Evolutionary conservation across 1,140 invertebrate species (phyloP), one percentile per base, ranked within the genome.

Genomic region (Dendrolimus punctatus): DNA sequence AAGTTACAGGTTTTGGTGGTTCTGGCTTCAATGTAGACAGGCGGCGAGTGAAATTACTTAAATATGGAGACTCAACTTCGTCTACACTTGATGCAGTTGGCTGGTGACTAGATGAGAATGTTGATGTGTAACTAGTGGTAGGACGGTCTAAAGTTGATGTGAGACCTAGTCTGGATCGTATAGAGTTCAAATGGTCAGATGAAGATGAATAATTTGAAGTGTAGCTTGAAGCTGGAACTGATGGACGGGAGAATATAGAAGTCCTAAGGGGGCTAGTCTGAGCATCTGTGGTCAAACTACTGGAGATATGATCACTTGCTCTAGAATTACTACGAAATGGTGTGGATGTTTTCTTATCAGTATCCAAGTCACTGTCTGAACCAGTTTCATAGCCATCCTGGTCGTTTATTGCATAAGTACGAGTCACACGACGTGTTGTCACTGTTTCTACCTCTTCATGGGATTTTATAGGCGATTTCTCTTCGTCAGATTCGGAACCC

Each of bases 31-130:
- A 71, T 6, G 89, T 70, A 41, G 91, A 91, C 37, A 93, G 72
- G 55, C 89, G 87, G 46, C 89, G 77, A 4, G 91, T 91, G 57
- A 92, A 93, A 63, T 90, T 91, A 58, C 90, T 92, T 62, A 92
- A 77, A 70, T 90, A 93, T 43, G 92, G 92, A 58, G 90, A 91
- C 69, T 92, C 90, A 46, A 83, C 80, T 63, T 87, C 85, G 65
- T 87, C 82, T 23, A 72, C 63, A 41, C 71, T 66, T 37, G 76
- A 80, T 23, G 76, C 76, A 7, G 74, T 69, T 5, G 80, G 74
- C 49, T 78, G 80, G 52, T 79, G 84, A 60, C 66, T 80, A n/a
- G 75, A 60, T 40, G 75, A 52, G 50, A 67, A 84, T 39, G 45
- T 76, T 38, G 77, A 75, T 7, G 67, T 71, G 43, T 78, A 85